phyloP scores from a whole-genome alignment of 2,888 invertebrate genomes.

The Prenolepis imparis region DNA sequence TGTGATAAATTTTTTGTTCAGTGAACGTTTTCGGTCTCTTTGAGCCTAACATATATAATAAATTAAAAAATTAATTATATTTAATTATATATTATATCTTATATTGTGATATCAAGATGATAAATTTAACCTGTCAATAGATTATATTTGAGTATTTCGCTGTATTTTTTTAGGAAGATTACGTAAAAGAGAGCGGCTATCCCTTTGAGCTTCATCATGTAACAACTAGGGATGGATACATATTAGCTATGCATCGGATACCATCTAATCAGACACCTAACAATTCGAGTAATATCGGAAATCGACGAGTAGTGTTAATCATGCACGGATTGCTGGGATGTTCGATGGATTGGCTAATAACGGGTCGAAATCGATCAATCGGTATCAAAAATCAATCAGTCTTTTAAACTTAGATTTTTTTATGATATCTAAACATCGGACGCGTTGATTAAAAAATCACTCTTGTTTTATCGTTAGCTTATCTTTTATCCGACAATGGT shows the following conservation, averaged over 20 bases:
- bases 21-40: too few species aligned
- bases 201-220: constrained; percentile 57
- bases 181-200: constrained; percentile 50
- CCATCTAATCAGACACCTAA: constrained; percentile 9
- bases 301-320: constrained; percentile 43
- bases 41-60: too few species aligned
- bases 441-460: neutral
- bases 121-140: constrained; percentile 9
- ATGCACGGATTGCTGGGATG: constrained; percentile 66
- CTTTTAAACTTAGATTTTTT: constrained; percentile 1
- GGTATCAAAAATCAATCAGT: constrained; percentile 85
- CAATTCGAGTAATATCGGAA: constrained; percentile 67
- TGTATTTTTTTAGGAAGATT: constrained; percentile 42
- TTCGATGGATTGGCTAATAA: constrained; percentile 59
- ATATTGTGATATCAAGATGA: too few species aligned
- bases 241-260: constrained; percentile 62
- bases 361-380: constrained; percentile 86
- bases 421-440: neutral
- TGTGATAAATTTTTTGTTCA: too few species aligned
- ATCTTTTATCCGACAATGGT: constrained; percentile 74
- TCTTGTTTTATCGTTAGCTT: constrained; percentile 63
- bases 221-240: constrained; percentile 61
- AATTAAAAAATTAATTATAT: too few species aligned
- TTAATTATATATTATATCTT: too few species aligned
- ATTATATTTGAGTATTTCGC: neutral